Evolutionary conservation across 92 coral and sea anemone genomes (phyloP).

Genomic region (Zoanthus sansibaricus): DNA sequence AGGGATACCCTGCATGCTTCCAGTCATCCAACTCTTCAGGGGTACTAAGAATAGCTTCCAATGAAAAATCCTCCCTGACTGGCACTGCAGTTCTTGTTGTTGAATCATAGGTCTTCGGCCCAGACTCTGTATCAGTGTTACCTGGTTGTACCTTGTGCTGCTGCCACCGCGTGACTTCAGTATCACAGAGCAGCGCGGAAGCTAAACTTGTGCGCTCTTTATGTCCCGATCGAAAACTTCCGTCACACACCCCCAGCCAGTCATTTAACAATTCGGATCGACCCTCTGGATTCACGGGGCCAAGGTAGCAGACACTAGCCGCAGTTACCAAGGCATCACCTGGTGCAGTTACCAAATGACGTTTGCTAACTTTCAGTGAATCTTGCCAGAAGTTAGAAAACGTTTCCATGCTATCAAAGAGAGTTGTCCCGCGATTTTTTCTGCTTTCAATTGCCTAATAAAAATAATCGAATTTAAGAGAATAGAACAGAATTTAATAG

Average conservation of each 20-base stretch:
- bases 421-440: slow-evolving; percentile 70
- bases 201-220: slow-evolving; percentile 57
- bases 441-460: slow-evolving; percentile 74
- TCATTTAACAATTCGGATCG: slow-evolving; percentile 89
- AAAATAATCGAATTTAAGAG: background rate
- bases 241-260: slow-evolving; percentile 91
- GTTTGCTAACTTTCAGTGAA: slow-evolving; percentile 65
- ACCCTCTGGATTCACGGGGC: slow-evolving; percentile 77
- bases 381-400: slow-evolving; percentile 79
- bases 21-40: slow-evolving; percentile 85
- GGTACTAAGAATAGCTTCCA: slow-evolving; percentile 70
- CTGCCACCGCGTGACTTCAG: slow-evolving; percentile 20
- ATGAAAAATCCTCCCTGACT: slow-evolving; percentile 72
- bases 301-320: slow-evolving; percentile 92
- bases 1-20: slow-evolving; percentile 83
- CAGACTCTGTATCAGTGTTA: slow-evolving; percentile 27
- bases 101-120: slow-evolving; percentile 51
- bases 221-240: slow-evolving; percentile 57
- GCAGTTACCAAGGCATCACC: slow-evolving; percentile 96
- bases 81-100: slow-evolving; percentile 62
- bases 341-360: slow-evolving; percentile 81
- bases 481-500: too few species aligned
- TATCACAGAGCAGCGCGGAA: slow-evolving; percentile 63
- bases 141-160: background rate
- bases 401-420: slow-evolving; percentile 75